phyloP scores from a whole-genome alignment of 2,888 invertebrate genomes.

The Melolontha melolontha region DNA sequence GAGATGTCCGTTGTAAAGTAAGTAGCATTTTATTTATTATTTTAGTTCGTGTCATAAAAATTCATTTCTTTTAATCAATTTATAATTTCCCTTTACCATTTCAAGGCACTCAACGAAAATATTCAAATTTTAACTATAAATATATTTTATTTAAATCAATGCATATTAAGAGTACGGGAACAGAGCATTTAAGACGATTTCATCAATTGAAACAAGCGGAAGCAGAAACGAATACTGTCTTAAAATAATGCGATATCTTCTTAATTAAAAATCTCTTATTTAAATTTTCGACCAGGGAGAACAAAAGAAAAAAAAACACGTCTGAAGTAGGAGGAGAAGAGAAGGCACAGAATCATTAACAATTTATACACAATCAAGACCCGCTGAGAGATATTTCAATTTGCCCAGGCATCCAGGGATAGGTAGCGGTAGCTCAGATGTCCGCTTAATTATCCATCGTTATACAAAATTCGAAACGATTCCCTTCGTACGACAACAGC shows the following conservation, averaged over 20 bases:
- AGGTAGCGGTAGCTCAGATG: constrained; percentile 16
- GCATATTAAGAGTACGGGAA: no score
- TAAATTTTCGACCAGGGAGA: constrained; percentile 7
- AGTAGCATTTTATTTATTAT: no score
- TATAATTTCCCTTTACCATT: no score
- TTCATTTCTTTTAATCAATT: no score
- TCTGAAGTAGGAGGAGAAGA: not conserved
- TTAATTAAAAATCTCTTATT: constrained; percentile 34
- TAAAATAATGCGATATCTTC: constrained; percentile 28
- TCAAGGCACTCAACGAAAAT: no score
- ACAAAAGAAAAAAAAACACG: constrained; percentile 23
- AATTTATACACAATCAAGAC: constrained; percentile 13
- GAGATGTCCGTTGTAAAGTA: no score
- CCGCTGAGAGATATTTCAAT: constrained; percentile 26
- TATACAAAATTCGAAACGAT: constrained; percentile 31
- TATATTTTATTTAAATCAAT: no score
- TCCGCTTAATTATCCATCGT: constrained; percentile 37
- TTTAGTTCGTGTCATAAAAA: no score
- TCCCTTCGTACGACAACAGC: constrained; percentile 24
- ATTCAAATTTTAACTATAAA: no score
- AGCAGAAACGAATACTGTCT: no score
- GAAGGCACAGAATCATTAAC: constrained; percentile 21
- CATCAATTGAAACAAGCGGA: no score
- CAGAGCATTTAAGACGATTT: no score
- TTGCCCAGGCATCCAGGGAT: constrained; percentile 1